Conservation (phyloP, 2,797 vertebrate species). For the Aulostomus chinensis region DNA sequence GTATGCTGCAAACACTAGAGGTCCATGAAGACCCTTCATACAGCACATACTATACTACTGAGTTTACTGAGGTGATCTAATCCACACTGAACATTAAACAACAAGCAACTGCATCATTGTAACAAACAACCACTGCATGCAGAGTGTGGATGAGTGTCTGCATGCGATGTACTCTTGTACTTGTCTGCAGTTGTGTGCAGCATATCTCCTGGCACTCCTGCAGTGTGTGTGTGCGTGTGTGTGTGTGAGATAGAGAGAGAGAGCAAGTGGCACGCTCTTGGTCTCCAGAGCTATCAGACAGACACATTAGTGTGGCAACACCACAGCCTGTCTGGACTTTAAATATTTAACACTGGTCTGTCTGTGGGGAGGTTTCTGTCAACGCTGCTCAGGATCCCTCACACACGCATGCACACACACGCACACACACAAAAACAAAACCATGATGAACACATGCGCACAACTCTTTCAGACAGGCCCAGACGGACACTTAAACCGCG, state of each 20-base stretch:
- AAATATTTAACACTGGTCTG: constrained; percentile 75
- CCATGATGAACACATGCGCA: constrained; percentile 7
- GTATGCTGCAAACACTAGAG: too few relatives aligned
- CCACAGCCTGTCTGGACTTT: constrained; percentile 67
- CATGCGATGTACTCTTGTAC: constrained; percentile 17
- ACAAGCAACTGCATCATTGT: too few relatives aligned
- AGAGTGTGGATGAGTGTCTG: constrained; percentile 5
- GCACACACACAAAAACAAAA: neutral
- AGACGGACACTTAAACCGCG: constrained; percentile 52
- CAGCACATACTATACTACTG: too few relatives aligned
- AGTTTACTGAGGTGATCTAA: too few relatives aligned
- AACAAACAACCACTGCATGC: too few relatives aligned
- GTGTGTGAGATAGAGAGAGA: neutral
- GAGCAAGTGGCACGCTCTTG: constrained; percentile 19
- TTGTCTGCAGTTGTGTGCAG: constrained; percentile 14
- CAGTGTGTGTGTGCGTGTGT: constrained; percentile 4
- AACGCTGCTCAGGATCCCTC: constrained; percentile 37
- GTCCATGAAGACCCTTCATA: too few relatives aligned
- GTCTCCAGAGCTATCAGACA: constrained; percentile 57
- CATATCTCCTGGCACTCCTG: constrained; percentile 21
- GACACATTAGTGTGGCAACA: constrained; percentile 71
- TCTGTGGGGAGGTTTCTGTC: constrained; percentile 54
- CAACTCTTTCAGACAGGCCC: constrained; percentile 43
- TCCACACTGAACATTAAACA: too few relatives aligned
- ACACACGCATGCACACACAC: constrained; percentile 14